Percentiles rank a stretch among this genome's conserved stretches.
Evolutionary conservation across 2,797 vertebrate species (phyloP).

Genomic region (Semotilus atromaculatus): DNA sequence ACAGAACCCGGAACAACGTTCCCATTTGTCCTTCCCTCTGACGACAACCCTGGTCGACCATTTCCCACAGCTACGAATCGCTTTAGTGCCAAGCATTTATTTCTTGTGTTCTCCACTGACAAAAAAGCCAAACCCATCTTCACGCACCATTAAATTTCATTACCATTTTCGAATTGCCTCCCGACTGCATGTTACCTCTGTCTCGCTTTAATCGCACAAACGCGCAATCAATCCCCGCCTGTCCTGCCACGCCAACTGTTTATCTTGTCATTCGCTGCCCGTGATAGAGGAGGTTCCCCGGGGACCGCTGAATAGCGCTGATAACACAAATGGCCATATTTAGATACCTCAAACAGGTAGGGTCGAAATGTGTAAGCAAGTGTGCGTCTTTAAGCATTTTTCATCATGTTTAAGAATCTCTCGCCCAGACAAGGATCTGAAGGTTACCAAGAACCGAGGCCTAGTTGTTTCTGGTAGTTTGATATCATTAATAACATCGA

Average conservation of each 20-base stretch:
- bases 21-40: background rate
- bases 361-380: constrained; percentile 15
- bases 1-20: background rate
- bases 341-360: constrained; percentile 34
- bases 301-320: constrained; percentile 38
- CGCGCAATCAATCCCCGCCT: constrained; percentile 44
- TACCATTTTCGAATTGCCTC: constrained; percentile 53
- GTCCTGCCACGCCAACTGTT: constrained; percentile 45
- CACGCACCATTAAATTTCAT: constrained; percentile 57
- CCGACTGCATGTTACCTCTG: constrained; percentile 40
- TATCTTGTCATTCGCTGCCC: constrained; percentile 34
- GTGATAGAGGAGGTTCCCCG: constrained; percentile 39
- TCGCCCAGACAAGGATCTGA: background rate
- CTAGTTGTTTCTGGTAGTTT: background rate
- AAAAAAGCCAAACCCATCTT: constrained; percentile 48
- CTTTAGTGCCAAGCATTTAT: constrained; percentile 43
- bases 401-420: constrained; percentile 34
- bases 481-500: background rate
- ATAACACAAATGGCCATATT: constrained; percentile 52
- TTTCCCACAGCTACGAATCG: constrained; percentile 24
- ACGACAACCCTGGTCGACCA: background rate
- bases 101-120: constrained; percentile 50
- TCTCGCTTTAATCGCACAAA: constrained; percentile 50
- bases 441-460: background rate
- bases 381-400: constrained; percentile 18